Percentiles rank a stretch among this genome's conserved stretches.
Evolutionary conservation across 2,888 invertebrate species (phyloP).

Genomic region (Xanthia togata): DNA sequence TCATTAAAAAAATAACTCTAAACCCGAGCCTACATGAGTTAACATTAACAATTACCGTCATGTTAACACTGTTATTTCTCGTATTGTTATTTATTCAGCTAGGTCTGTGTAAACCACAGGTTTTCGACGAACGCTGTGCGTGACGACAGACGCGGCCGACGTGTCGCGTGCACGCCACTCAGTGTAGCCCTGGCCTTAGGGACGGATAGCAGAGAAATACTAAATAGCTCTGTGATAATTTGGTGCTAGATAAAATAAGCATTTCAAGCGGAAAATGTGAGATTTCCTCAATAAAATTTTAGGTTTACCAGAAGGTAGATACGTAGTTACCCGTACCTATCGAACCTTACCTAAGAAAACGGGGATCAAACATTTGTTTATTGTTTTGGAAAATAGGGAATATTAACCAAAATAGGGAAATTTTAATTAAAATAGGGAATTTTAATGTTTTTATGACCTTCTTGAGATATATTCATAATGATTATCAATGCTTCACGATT

Average conservation of each 20-base stretch:
- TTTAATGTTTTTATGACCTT: neutral
- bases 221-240: neutral
- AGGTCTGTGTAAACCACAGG: slow-evolving; percentile 66
- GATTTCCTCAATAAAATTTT: too few species aligned
- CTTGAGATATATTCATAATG: neutral
- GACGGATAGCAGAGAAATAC: slow-evolving; percentile 54
- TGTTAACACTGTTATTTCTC: slow-evolving; percentile 49
- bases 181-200: slow-evolving; percentile 64
- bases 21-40: slow-evolving; percentile 17
- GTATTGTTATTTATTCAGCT: slow-evolving; percentile 64
- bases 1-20: neutral
- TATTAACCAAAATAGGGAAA: too few species aligned
- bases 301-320: too few species aligned
- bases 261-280: neutral
- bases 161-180: slow-evolving; percentile 83
- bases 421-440: too few species aligned
- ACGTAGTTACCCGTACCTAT: neutral
- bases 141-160: slow-evolving; percentile 68
- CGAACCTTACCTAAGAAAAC: neutral
- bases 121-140: slow-evolving; percentile 70
- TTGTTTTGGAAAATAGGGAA: too few species aligned
- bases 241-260: neutral
- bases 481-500: neutral
- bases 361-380: too few species aligned
- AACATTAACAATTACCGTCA: slow-evolving; percentile 40